phyloP scores from a whole-genome alignment of 2,888 invertebrate species.

The Xestia rhomboidea region DNA sequence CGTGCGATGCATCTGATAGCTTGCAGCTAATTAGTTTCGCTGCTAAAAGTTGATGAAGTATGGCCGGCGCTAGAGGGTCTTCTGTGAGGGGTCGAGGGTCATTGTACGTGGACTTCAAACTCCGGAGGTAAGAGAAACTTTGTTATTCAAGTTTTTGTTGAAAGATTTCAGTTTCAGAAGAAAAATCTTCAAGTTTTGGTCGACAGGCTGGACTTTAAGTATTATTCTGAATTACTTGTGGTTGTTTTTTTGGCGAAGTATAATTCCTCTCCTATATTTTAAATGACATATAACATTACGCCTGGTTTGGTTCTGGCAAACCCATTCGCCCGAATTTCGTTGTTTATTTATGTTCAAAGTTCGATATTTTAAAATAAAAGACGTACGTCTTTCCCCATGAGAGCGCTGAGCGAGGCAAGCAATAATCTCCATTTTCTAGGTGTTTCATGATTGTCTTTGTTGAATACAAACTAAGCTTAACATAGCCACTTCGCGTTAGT shows the following conservation, averaged over 20 bases:
- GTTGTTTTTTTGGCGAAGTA: neutral
- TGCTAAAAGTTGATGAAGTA: constrained; percentile 37
- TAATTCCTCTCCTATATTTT: neutral
- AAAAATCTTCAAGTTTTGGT: constrained; percentile 14
- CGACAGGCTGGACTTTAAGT: neutral
- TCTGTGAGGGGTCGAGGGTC: constrained; percentile 9
- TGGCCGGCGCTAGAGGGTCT: constrained; percentile 4
- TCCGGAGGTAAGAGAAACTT: constrained; percentile 27
- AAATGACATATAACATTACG: neutral
- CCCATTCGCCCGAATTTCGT: neutral
- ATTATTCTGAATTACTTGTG: neutral
- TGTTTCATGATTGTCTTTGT: neutral
- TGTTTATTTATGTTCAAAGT: neutral
- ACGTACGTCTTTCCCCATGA: neutral
- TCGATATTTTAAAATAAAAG: neutral
- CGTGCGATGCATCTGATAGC: constrained; percentile 34
- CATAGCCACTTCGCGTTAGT: neutral
- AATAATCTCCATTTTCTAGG: neutral
- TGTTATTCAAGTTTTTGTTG: constrained; percentile 16
- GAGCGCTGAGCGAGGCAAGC: neutral
- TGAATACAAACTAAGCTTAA: neutral
- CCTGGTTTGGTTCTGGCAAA: neutral
- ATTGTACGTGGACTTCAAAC: constrained; percentile 7
- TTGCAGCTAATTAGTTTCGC: constrained; percentile 52
- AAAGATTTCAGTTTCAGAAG: constrained; percentile 37